Conservation (phyloP, 2,888 invertebrate genomes). For the Celastrina argiolus region DNA sequence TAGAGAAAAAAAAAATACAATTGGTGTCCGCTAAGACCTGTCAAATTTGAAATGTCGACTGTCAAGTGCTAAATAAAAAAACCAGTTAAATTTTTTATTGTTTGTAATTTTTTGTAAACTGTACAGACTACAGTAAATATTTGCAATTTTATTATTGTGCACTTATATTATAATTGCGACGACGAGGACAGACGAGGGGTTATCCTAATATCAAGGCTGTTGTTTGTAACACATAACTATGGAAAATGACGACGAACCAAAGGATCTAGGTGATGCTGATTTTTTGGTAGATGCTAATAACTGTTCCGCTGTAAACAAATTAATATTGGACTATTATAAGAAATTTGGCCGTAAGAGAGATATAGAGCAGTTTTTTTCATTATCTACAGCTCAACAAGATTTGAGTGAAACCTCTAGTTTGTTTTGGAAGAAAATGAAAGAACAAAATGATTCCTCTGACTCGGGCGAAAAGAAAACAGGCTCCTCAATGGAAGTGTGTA, state of each 20-base stretch:
- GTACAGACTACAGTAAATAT: not conserved
- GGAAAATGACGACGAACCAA: constrained; percentile 50
- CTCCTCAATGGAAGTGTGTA: constrained; percentile 62
- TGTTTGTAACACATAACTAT: constrained; percentile 40
- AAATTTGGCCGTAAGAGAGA: constrained; percentile 82
- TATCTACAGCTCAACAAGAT: constrained; percentile 66
- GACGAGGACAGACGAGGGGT: too few relatives aligned
- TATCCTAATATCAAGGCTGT: too few relatives aligned
- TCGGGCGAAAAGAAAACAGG: constrained; percentile 60
- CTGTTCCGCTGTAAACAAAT: constrained; percentile 55
- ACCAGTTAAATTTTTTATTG: not conserved
- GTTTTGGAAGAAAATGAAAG: constrained; percentile 70
- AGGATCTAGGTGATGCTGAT: constrained; percentile 25
- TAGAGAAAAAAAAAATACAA: not conserved
- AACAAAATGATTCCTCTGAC: constrained; percentile 61
- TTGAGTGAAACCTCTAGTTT: constrained; percentile 57
- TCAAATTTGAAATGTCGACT: not conserved
- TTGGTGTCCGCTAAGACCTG: too few relatives aligned
- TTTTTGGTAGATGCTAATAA: constrained; percentile 25
- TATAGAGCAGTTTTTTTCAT: constrained; percentile 82
- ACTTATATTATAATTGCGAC: too few relatives aligned
- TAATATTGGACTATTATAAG: constrained; percentile 81
- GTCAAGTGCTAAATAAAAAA: not conserved
- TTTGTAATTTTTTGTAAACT: not conserved
- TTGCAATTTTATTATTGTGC: too few relatives aligned